A percentile compares a stretch with the other conserved stretches of the same genome.
Evolutionary conservation across 2,888 invertebrate species (phyloP).

Genomic region (Tiliacea aurago): DNA sequence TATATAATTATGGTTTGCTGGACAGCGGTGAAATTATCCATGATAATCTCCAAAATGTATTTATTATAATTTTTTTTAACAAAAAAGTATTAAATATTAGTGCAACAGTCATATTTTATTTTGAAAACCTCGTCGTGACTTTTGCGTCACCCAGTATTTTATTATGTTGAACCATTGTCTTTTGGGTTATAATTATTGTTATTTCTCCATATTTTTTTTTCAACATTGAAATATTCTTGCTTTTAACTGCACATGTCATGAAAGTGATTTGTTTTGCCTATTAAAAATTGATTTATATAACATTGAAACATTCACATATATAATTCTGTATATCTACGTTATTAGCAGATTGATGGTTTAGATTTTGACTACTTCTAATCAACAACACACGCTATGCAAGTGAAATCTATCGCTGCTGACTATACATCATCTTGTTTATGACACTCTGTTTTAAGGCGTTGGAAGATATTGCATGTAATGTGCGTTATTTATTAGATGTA

Average conservation of each 20-base stretch:
- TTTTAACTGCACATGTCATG: neutral
- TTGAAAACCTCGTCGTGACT: no score
- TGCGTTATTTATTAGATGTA: neutral
- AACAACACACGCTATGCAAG: conserved; percentile 16
- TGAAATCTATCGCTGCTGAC: conserved; percentile 27
- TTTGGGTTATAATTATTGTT: no score
- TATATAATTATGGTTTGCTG: no score
- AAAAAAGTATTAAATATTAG: no score
- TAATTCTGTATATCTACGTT: neutral
- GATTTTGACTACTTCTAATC: conserved; percentile 49
- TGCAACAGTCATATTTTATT: no score
- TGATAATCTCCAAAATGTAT: no score
- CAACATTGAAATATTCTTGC: no score
- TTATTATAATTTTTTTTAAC: no score
- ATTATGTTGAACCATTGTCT: no score
- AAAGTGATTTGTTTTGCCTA: conserved; percentile 22
- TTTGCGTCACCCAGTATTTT: no score
- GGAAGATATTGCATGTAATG: neutral
- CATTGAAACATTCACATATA: neutral
- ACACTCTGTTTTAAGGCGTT: conserved; percentile 6
- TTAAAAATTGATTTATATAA: conserved; percentile 23
- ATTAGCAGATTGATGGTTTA: conserved; percentile 37
- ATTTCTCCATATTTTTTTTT: no score
- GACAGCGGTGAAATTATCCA: no score
- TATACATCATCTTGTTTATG: conserved; percentile 17